A percentile compares a stretch with the other conserved stretches of the same genome.
Conservation (phyloP, 1,140 invertebrate genomes). For the Drosophila mayri region DNA sequence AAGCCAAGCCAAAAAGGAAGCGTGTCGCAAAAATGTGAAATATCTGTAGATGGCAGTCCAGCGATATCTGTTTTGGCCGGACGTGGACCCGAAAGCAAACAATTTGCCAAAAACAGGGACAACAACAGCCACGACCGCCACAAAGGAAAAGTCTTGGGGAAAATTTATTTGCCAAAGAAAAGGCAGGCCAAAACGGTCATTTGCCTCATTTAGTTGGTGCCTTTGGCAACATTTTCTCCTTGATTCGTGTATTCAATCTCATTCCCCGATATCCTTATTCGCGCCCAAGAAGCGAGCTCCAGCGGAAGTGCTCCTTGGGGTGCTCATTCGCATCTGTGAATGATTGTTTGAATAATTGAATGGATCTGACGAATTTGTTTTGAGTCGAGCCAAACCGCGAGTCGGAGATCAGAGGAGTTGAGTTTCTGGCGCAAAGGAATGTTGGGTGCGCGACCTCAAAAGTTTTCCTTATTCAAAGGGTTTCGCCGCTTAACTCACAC, state of each 20-base stretch:
- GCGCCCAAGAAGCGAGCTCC: slow-evolving; percentile 4
- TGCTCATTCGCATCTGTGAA: slow-evolving; percentile 25
- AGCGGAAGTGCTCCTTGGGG: slow-evolving; percentile 25
- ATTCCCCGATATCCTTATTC: slow-evolving; percentile 10
- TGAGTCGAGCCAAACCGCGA: background rate
- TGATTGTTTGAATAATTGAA: slow-evolving; percentile 61
- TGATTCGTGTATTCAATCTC: slow-evolving; percentile 11
- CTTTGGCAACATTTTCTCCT: slow-evolving; percentile 8
- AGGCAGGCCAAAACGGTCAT: slow-evolving; percentile 41
- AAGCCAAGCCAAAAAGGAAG: slow-evolving; percentile 22
- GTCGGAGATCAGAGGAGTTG: background rate
- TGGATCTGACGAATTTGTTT: slow-evolving; percentile 46
- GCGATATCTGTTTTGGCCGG: slow-evolving; percentile 38
- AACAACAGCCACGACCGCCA: slow-evolving; percentile 16
- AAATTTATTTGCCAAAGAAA: slow-evolving; percentile 29
- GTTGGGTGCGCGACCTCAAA: background rate
- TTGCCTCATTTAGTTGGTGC: slow-evolving; percentile 45
- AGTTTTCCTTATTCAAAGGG: background rate
- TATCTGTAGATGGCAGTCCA: slow-evolving; percentile 46
- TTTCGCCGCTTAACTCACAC: background rate
- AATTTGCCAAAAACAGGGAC: slow-evolving; percentile 20
- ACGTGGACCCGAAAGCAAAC: slow-evolving; percentile 36
- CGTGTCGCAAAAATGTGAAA: slow-evolving; percentile 33
- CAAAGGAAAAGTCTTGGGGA: background rate
- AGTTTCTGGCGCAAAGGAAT: background rate